Base-by-base conservation (phyloP, 2,888 invertebrate genomes). In the Cyaniris semiargus region DNA sequence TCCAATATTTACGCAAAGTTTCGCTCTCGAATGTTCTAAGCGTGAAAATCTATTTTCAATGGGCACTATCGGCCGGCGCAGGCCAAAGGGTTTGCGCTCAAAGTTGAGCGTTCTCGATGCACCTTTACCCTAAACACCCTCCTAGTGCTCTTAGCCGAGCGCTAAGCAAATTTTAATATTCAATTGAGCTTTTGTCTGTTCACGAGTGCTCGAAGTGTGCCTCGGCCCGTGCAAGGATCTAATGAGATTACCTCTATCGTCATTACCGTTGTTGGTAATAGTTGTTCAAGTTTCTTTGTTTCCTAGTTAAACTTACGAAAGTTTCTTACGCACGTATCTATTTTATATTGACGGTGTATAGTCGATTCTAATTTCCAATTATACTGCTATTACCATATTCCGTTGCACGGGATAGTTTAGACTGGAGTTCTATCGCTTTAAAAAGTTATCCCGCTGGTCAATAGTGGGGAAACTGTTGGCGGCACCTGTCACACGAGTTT, bases 41-140 rank as follows among this genome's bases (percentile, higher is more conserved):
- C 92, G 92, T 93, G 93, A 91, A 93, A 93, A 93, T 93, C 93
- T 93, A 93, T 93, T 93, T 93, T 92, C 90, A 93, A 94, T 93
- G 93, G 89, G 83, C 91, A 90, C 92, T 93, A 93, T 93, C 93
- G 92, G 90, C 85, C 87, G 86, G 85, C 86, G 86, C 90, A 90
- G 90, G 85, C 86, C 89, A 85, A 88, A 90, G 89, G 91, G 90
- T 92, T 93, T 91, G 89, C 88, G 88, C 85, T 80, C 88, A 80
- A 92, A 92, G 91, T 93, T 92, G 84, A 85, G 85, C 90, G 86
- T 86, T 70, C 71, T 76, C 87, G 88, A 88, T 88, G 88, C 88
- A 88, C 87, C 86, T 86, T 85, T 85, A 85, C 87, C 84, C 83
- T 84, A 83, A 88, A 88, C 88, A 86, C 86, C 90, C 89, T 88